Evolutionary conservation across 2,888 invertebrate genomes (phyloP).

Genomic region (Archips crataeganus): DNA sequence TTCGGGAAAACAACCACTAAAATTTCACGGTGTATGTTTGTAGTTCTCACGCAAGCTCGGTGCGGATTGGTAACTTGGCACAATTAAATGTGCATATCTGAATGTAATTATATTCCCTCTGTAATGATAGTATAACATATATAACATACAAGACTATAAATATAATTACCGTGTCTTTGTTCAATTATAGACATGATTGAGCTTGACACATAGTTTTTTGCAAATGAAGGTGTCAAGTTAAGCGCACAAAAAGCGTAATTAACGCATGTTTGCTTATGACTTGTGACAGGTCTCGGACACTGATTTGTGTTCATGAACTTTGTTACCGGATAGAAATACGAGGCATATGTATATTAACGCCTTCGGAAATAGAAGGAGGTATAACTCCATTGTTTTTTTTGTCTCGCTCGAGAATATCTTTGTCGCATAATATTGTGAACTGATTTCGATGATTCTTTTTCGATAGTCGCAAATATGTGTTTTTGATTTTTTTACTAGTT

Average conservation of each 20-base stretch:
- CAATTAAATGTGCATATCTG: too few species aligned
- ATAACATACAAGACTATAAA: not conserved
- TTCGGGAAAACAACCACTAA: too few species aligned
- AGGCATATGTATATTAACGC: too few species aligned
- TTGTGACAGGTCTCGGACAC: slow-evolving; percentile 21
- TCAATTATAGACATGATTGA: slow-evolving; percentile 4
- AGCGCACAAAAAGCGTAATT: slow-evolving; percentile 22
- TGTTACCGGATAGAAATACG: slow-evolving; percentile 19
- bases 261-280: slow-evolving; percentile 6
- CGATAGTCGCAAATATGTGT: not conserved
- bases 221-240: slow-evolving; percentile 8
- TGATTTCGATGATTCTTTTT: too few species aligned
- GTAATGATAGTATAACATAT: not conserved
- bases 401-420: not conserved
- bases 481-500: too few species aligned
- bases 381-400: not conserved
- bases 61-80: too few species aligned
- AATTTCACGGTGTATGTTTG: too few species aligned
- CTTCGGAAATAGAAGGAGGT: not conserved
- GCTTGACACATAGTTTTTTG: slow-evolving; percentile 4
- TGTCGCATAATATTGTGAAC: too few species aligned
- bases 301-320: slow-evolving; percentile 9
- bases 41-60: too few species aligned
- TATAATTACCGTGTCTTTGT: slow-evolving; percentile 11
- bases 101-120: too few species aligned